Evolutionary conservation across 1,140 invertebrate species (phyloP), one percentile per base, ranked within the genome.

Genomic region (Acromyrmex heyeri): DNA sequence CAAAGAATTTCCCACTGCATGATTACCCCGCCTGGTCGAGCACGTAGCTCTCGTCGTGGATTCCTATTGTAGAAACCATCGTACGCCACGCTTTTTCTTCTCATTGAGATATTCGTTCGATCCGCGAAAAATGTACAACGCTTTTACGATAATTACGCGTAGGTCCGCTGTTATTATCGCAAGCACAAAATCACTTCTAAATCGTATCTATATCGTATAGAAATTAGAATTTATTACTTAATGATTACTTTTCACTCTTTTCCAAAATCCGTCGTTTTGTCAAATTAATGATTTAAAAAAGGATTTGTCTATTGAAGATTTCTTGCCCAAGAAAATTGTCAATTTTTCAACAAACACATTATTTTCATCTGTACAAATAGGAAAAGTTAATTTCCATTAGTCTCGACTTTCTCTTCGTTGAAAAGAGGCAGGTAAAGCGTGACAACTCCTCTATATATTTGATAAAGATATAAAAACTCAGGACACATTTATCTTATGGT

Each of bases 1-100:
- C 79, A 83, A 83, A 83, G 79, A 70, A 83, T 83, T 83, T 83
- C 69, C 79, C 79, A 83, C 57, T 83, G 79, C 79, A 83, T 83
- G 79, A 83, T 83, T 83, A 83, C 69, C 69, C 55, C 18, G 67
- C 67, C 67, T 59, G 79, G 67, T 59, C 72, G 70, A 24, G 30
- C 73, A 57, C 30, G 61, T 76, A 85, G 73, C 72, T 76, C 73
- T 76, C 48, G 30, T 78, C 82, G 59, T 38, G 62, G 82, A 53
- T 48, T 85, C 61, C 48, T 78, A 78, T 85, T 76, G 82, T 78
- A 65, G 50, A 85, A 73, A 65, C 48, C 27, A 70, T 53, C 64
- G 34, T 72, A 34, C 50, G 14, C n/a, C 72, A 44, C 30, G 73
- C 59, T 85, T 78, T 65, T 77, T 85, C 48, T 65, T 64, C 82